Conservation (phyloP, 2,797 vertebrate species). For the Argyrosomus regius region DNA sequence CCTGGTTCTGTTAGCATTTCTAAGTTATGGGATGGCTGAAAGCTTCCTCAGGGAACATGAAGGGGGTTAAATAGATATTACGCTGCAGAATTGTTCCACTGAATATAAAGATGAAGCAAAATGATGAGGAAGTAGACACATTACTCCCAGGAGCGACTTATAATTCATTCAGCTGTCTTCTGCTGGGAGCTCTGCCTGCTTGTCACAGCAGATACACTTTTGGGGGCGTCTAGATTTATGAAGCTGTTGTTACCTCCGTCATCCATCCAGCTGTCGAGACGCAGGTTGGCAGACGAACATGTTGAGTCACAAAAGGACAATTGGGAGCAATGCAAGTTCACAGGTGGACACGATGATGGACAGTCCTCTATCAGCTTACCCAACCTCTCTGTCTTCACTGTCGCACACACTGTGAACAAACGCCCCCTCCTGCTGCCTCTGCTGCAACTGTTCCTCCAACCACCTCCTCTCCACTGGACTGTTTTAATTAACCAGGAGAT, state of each 20-base stretch:
- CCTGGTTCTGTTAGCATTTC: background rate
- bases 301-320: conserved; percentile 29
- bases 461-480: conserved; percentile 8
- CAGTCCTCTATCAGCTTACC: conserved; percentile 11
- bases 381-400: background rate
- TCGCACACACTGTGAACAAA: conserved; percentile 34
- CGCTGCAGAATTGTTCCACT: conserved; percentile 6
- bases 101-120: conserved; percentile 45
- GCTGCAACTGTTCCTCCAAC: background rate
- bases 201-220: conserved; percentile 44
- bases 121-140: conserved; percentile 42
- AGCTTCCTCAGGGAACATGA: conserved; percentile 9
- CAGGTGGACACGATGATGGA: conserved; percentile 48
- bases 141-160: conserved; percentile 34
- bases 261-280: conserved; percentile 19
- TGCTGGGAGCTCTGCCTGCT: conserved; percentile 27
- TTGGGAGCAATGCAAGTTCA: conserved; percentile 8
- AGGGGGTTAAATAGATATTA: conserved; percentile 35
- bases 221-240: conserved; percentile 40
- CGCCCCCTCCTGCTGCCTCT: background rate
- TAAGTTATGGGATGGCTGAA: conserved; percentile 13
- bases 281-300: conserved; percentile 25
- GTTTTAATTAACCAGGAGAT: conserved; percentile 59
- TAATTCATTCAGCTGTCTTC: conserved; percentile 49
- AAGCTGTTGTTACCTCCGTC: conserved; percentile 24